Conservation (phyloP, 1,140 invertebrate genomes). For the Mercenaria mercenaria region DNA sequence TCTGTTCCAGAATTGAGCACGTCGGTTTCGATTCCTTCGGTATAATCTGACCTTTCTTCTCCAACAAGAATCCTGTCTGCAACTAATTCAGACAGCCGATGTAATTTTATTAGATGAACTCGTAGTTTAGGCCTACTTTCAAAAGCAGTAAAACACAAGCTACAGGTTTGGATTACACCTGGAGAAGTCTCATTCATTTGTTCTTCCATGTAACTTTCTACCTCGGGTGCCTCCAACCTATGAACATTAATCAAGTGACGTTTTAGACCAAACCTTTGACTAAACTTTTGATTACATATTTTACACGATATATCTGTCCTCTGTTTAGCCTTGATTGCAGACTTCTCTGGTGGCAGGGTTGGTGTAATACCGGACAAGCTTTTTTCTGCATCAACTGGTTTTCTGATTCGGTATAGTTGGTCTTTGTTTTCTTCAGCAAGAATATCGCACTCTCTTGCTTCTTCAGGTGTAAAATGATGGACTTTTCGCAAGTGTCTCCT, state of each 20-base stretch:
- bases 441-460: conserved; percentile 45
- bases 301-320: conserved; percentile 44
- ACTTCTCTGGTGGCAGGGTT: background rate
- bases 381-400: background rate
- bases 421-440: conserved; percentile 48
- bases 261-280: conserved; percentile 47
- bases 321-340: background rate
- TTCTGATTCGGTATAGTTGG: background rate
- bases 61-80: conserved; percentile 34
- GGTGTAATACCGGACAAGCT: background rate
- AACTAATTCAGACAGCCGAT: conserved; percentile 40
- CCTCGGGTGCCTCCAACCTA: background rate
- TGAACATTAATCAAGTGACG: conserved; percentile 47
- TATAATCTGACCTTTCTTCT: conserved; percentile 55
- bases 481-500: conserved; percentile 45
- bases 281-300: conserved; percentile 47
- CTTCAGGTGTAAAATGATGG: conserved; percentile 45
- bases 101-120: conserved; percentile 48
- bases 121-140: background rate
- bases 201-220: conserved; percentile 40
- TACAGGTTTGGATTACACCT: conserved; percentile 20
- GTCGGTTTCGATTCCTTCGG: conserved; percentile 36
- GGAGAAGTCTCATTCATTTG: conserved; percentile 23
- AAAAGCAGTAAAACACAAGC: conserved; percentile 50
- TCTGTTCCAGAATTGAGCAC: background rate